Base-by-base conservation (phyloP, 2,888 invertebrate genomes). In the Papilio demoleus region DNA sequence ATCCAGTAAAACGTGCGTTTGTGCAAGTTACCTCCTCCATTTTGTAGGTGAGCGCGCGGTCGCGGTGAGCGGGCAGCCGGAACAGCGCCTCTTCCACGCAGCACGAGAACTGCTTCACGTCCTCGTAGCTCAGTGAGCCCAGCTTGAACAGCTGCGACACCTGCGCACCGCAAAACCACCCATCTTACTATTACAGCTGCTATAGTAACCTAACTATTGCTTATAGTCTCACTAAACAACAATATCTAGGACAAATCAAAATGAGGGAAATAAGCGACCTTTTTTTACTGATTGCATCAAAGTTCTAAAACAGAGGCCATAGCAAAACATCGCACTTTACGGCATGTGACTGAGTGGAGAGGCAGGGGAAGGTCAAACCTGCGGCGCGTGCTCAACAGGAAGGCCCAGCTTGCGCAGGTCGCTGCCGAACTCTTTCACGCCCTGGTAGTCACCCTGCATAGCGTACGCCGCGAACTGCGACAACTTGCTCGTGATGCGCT, bases 351-450 rank as follows among this genome's bases (percentile, higher is more conserved):
- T n/a, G n/a, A n/a, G n/a, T n/a, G n/a, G n/a, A n/a, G n/a, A n/a
- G n/a, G n/a, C n/a, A n/a, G 38, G n/a, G 2, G 63, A 6, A 14
- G 14, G 38, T 27, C 17, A 50, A 81, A 95, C 96, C 93, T 98
- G 98, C 1, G 99, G 99, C 1, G 99, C 98, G 87, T 99, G 99
- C 85, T 99, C 99, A 0, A 99, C 97, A 0, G 99, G 99, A 78
- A 98, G 93, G 17, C 99, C 99, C 27, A 99, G 94, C 87, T 99
- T 99, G 81, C 97, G 97, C 76, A 98, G 93, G 89, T 98, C 97
- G 81, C 97, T 97, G 72, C 97, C 97, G 81, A 98, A 98, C 88
- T 98, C 98, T 86, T 98, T 98, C 70, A 97, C 97, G 6, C 97
- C 97, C 86, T 97, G 97, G 85, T 97, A 97, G 90, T 98, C 98